Conservation (phyloP, 2,113 vertebrate genomes). For the Pogona vitticeps region DNA sequence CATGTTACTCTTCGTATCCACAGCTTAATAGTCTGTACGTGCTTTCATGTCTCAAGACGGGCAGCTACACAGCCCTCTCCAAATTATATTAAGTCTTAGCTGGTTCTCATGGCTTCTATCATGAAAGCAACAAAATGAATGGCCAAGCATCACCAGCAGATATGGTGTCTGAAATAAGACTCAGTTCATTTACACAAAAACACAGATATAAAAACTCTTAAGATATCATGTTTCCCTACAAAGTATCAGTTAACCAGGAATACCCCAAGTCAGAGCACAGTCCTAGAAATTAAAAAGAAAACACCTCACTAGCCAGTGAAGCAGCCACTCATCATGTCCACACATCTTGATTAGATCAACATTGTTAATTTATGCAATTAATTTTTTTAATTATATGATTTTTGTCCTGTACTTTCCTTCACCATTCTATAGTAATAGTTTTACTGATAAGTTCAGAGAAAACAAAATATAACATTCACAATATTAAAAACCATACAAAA, state of each 20-base stretch:
- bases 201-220: background rate
- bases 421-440: background rate
- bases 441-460: background rate
- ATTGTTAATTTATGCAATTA: too few relatives aligned
- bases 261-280: background rate
- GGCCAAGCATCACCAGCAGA: too few relatives aligned
- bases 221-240: background rate
- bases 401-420: background rate
- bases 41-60: too few relatives aligned
- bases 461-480: background rate
- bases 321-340: too few relatives aligned
- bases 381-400: background rate
- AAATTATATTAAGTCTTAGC: background rate
- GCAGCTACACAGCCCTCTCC: background rate
- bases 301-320: too few relatives aligned
- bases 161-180: too few relatives aligned
- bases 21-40: background rate
- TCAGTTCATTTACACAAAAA: too few relatives aligned
- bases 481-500: background rate
- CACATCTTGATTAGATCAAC: too few relatives aligned
- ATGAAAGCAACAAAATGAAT: background rate
- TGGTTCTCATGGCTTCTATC: background rate
- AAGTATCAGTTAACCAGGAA: background rate
- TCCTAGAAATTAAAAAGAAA: background rate
- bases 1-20: conserved; percentile 25